These are phyloP conservation scores for Tokudaia muenninki DNA, from an alignment of 2,797 vertebrate species.

Conservation along the genomic window DNA sequence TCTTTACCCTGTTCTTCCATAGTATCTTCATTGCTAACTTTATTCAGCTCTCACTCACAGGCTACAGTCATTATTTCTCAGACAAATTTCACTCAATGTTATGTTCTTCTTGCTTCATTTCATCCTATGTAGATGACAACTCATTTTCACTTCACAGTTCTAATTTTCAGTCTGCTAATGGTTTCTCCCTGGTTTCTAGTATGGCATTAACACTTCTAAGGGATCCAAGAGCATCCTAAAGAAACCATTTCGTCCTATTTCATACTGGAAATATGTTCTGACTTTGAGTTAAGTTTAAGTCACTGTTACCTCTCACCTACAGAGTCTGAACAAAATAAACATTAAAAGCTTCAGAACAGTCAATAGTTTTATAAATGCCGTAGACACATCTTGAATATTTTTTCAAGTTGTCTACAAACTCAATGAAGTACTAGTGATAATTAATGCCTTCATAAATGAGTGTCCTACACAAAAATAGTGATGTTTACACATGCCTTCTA, in stretches of 20 bases:
- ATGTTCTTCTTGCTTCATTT: not conserved
- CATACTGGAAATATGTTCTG: not conserved
- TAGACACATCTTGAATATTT: not conserved
- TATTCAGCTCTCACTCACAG: not conserved
- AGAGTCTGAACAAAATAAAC: not conserved
- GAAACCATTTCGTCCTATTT: not conserved
- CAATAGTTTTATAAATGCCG: not conserved
- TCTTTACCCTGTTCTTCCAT: not conserved
- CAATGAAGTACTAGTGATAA: not conserved
- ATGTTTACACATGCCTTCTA: not conserved
- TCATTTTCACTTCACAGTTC: not conserved
- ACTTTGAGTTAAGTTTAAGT: not conserved
- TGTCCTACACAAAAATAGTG: not conserved
- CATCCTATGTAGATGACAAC: not conserved
- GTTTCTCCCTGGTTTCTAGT: not conserved
- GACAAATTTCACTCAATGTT: not conserved
- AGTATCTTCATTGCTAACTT: not conserved
- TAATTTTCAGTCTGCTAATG: not conserved
- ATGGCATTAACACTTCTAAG: not conserved
- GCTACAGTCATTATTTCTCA: not conserved
- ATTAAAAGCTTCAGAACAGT: not conserved
- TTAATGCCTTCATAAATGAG: not conserved
- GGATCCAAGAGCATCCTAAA: not conserved
- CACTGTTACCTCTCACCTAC: not conserved
- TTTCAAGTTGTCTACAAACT: not conserved